Conservation (phyloP, 2,888 invertebrate species). For the Cosmorhoe ocellata region DNA sequence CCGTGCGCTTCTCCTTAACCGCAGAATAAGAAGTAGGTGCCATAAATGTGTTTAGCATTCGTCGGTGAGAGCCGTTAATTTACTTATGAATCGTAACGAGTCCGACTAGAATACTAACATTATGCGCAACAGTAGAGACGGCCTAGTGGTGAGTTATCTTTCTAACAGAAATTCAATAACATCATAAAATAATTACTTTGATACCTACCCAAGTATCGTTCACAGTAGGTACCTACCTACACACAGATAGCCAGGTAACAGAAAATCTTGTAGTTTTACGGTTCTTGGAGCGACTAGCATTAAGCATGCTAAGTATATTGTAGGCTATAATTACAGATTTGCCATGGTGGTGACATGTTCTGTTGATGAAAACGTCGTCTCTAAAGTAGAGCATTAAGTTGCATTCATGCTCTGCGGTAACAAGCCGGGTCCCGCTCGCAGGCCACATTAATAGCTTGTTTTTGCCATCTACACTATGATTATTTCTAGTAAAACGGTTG, state of each 20-base stretch:
- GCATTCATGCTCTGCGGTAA: constrained; percentile 15
- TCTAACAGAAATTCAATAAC: no score
- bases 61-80: constrained; percentile 60
- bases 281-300: no score
- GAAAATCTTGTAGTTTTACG: no score
- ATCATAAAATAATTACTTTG: no score
- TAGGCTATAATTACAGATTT: no score
- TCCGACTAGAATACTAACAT: neutral
- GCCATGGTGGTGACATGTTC: neutral
- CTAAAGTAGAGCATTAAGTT: neutral
- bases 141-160: neutral
- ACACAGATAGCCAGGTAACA: no score
- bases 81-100: constrained; percentile 67
- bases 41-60: constrained; percentile 44
- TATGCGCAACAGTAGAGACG: constrained; percentile 3
- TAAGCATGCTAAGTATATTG: no score
- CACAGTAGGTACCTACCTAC: no score
- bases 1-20: constrained; percentile 19
- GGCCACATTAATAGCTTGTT: constrained; percentile 65
- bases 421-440: constrained; percentile 54
- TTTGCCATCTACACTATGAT: constrained; percentile 72
- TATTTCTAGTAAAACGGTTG: constrained; percentile 73
- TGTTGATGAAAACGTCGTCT: neutral
- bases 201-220: no score
- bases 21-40: constrained; percentile 15